Evolutionary conservation across 30 jellyfish, hydroid and myxozoan genomes (phyloP), one percentile per base, ranked within the genome.

Genomic region (Aurelia aurita complex sp. Pacific): DNA sequence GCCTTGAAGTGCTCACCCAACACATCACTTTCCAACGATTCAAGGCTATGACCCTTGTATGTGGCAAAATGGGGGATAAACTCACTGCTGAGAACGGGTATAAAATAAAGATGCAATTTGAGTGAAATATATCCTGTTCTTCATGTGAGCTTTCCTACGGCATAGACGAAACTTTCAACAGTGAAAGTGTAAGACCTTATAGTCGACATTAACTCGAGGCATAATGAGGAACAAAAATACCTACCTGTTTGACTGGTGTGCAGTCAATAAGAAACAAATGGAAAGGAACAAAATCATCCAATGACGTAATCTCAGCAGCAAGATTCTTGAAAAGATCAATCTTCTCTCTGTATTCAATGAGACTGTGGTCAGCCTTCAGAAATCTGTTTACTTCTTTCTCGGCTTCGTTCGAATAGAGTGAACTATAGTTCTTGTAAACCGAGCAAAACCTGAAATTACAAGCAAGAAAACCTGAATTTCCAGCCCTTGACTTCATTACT

Each of bases 271-370:
- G 85, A 69, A 86, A 86, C 35, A 86, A 53, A 76, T 86, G 89
- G 19, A 76, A 86, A 9, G 95, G 95, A 17, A 86, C 95, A 55
- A 75, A 76, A 71, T 86, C 63, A 42, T 86, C 95, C 95, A 86
- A 10, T 38, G 89, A 77, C 4, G 89, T 86, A 43, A 86, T 86
- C 61, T 86, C 95, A 3, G 89, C 77, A 14, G 95, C 89, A 40
- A 86, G 80, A 13, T 71, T 70, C 69, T 75, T 57, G 74, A 86
- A 70, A 46, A 57, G 95, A 33, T 86, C 89, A 32, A 86, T 86
- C 50, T 67, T 77, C 10, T 77, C 89, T 57, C 85, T 40, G 81
- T 86, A 86, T 35, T 75, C 89, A 17, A 76, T 86, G 78, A 86
- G 81, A 61, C 73, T 75, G 33, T 86, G 95, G 11, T 86, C 89